These are phyloP conservation scores for Sphaerophoria rueppellii DNA, from an alignment of 2,888 invertebrate genomes.

Conservation along the genomic window DNA sequence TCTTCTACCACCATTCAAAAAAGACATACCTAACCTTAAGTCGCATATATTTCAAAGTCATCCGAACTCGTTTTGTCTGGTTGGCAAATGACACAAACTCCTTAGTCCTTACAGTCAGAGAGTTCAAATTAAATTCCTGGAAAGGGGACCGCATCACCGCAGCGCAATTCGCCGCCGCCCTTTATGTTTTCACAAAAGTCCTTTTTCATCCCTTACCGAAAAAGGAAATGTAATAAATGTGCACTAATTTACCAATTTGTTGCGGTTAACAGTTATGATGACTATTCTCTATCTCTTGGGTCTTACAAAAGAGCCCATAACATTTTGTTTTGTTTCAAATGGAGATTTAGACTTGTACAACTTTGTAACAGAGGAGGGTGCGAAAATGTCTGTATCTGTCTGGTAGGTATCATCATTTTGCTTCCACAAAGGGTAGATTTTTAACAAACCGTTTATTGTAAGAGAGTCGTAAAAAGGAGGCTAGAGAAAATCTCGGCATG, in stretches of 20 bases:
- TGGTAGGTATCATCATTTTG: not conserved
- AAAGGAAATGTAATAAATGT: slow-evolving; percentile 76
- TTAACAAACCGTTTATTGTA: slow-evolving; percentile 63
- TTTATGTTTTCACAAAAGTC: slow-evolving; percentile 34
- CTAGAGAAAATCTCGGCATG: slow-evolving; percentile 58
- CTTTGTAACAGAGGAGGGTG: slow-evolving; percentile 41
- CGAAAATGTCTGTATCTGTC: not conserved
- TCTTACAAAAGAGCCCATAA: slow-evolving; percentile 47
- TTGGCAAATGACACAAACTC: slow-evolving; percentile 49
- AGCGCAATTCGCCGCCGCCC: slow-evolving; percentile 43
- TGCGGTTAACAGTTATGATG: slow-evolving; percentile 79
- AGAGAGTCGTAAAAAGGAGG: slow-evolving; percentile 66
- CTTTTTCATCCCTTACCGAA: slow-evolving; percentile 46
- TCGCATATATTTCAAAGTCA: slow-evolving; percentile 74
- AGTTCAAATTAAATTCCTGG: slow-evolving; percentile 74
- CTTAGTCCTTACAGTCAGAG: slow-evolving; percentile 24
- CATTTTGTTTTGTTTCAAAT: slow-evolving; percentile 49
- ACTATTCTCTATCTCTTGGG: slow-evolving; percentile 73
- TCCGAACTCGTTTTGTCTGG: slow-evolving; percentile 75
- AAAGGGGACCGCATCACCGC: slow-evolving; percentile 44
- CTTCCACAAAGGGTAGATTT: slow-evolving; percentile 54
- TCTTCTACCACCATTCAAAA: not conserved
- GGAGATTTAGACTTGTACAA: slow-evolving; percentile 58
- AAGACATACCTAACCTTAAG: slow-evolving; percentile 26
- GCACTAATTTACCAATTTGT: slow-evolving; percentile 79